Percentiles rank a stretch among this genome's conserved stretches.
Conservation (phyloP, 2,888 invertebrate species). For the Andrena flavipes region DNA sequence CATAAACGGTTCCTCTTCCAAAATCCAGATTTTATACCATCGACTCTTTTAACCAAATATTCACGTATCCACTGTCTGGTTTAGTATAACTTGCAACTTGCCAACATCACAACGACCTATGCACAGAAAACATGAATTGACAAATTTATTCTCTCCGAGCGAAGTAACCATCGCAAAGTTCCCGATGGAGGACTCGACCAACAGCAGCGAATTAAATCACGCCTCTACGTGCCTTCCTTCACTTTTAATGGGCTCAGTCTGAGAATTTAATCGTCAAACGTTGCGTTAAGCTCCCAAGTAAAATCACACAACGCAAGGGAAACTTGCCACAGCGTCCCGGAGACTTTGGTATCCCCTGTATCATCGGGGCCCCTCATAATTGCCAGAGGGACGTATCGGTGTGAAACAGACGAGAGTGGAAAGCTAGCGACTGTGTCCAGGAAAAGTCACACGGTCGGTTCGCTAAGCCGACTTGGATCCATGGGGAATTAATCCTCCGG, state of each 20-base stretch:
- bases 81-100: no score
- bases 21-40: no score
- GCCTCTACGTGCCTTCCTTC: neutral
- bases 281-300: neutral
- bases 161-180: neutral
- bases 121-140: no score
- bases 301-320: neutral
- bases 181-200: neutral
- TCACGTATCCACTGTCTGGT: no score
- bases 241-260: neutral
- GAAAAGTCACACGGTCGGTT: constrained; percentile 44
- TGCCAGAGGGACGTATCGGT: constrained; percentile 20
- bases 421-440: constrained; percentile 28
- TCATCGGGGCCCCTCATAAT: constrained; percentile 25
- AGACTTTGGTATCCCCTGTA: neutral
- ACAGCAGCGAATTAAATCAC: neutral
- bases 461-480: constrained; percentile 53
- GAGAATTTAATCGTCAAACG: constrained; percentile 5
- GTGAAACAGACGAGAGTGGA: constrained; percentile 2
- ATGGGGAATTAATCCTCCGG: constrained; percentile 72
- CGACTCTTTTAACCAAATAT: no score
- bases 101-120: no score
- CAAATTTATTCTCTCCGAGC: no score
- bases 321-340: neutral
- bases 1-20: no score